Base-by-base conservation (phyloP, 2,113 vertebrate species). In the Cairina moschata region DNA sequence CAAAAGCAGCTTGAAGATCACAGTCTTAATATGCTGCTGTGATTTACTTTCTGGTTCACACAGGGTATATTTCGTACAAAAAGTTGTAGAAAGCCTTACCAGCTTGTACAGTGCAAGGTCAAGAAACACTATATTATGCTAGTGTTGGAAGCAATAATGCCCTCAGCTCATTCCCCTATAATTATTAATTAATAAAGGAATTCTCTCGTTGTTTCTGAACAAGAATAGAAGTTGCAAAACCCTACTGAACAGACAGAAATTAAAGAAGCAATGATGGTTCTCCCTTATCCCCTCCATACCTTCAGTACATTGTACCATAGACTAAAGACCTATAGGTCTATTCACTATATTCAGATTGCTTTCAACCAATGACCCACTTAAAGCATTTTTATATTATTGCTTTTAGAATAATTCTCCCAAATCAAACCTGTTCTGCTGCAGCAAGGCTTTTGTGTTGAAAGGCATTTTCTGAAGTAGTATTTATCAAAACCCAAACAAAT, bases 401-500 rank as follows among this genome's bases (percentile, higher is more conserved):
- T 66, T 89, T 93, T 78, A 80, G n/a, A 91, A 80, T 42, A 87
- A 52, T 66, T 75, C 59, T 87, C 63, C 63, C 52, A 88, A 91
- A 90, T 89, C 59, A 95, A 90, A 73, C 65, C 54, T 63, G 31
- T 78, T 95, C 26, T 83, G n/a, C 74, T 89, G 59, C 60, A 85
- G 69, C 95, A 46, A 83, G 82, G 59, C 74, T 92, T 95, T 93
- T 95, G 87, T 86, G 91, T 94, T 94, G 86, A 91, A 95, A 97
- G 73, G 58, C 74, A 63, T 94, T 93, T 96, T 97, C 88, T 93
- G 85, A 96, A 97, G 94, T 25, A 85, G 89, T 83, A 95, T 97
- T 97, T 97, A 94, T 97, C 97, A 96, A 90, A 95, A 89, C 72
- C 11, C 23, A 92, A 96, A 97, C 68, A 97, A 97, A 97, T 89